These are phyloP conservation scores for Dicentrarchus labrax DNA, from an alignment of 2,113 vertebrate species.

Conservation along the genomic window DNA sequence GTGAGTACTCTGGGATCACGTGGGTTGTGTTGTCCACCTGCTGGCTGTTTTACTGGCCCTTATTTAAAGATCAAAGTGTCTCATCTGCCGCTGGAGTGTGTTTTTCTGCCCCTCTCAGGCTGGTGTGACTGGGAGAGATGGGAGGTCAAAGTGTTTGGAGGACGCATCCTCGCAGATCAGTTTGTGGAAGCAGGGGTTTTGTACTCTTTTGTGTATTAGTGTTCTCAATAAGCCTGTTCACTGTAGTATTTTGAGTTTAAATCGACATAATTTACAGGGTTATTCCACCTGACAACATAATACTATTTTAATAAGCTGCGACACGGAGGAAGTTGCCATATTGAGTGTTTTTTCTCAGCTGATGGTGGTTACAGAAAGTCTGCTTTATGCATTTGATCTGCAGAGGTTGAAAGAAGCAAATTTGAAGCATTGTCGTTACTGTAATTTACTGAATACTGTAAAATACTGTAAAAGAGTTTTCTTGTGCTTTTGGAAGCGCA, in stretches of 20 bases:
- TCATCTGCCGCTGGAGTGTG: neutral
- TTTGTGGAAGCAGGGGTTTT: neutral
- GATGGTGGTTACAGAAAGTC: neutral
- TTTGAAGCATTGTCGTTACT: neutral
- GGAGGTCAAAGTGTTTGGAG: constrained; percentile 43
- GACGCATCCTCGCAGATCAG: neutral
- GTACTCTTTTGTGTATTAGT: neutral
- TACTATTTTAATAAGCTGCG: neutral
- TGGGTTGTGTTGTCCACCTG: neutral
- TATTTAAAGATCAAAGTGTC: constrained; percentile 48
- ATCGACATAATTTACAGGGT: neutral
- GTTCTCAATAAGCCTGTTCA: neutral
- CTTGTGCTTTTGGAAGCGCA: neutral
- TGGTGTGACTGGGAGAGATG: neutral
- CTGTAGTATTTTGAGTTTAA: neutral
- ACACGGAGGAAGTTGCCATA: neutral
- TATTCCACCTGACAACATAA: neutral
- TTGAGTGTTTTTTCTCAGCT: neutral
- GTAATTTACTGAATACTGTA: too few relatives aligned
- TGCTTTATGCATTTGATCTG: neutral
- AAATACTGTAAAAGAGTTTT: neutral
- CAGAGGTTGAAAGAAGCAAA: neutral
- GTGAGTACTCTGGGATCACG: constrained; percentile 19
- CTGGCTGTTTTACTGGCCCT: constrained; percentile 7
- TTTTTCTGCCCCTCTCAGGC: constrained; percentile 12